Base-by-base conservation (phyloP, 2,113 vertebrate species). In the Xyrauchen texanus region DNA sequence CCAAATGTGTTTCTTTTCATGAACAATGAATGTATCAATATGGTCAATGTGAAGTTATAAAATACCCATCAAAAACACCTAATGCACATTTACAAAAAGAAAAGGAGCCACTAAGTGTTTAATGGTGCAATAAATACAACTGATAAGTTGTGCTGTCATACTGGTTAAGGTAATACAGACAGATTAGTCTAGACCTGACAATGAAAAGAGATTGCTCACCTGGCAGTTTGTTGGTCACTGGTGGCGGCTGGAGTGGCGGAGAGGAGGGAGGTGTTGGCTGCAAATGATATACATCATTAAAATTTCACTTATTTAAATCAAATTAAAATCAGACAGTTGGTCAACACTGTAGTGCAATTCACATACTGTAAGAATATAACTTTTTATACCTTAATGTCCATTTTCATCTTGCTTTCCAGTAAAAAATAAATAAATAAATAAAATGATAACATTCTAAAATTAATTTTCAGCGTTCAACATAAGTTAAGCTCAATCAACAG, bases 161-260 rank as follows among this genome's bases (percentile, higher is more conserved):
- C 52, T 49, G 13, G n/a, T 34, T 10, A 67, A 52, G 21, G 12
- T 69, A 53, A 13, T 11, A n/a, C 21, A 60, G 5, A 16, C 47
- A 57, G 71, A 62, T 3, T 34, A 34, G 21, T 34, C 21, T 34
- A 34, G 61, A 69, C 49, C 13, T 66, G 10, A 74, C 15, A 45
- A 7, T 69, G 49, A 51, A 10, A 9, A 49, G 8, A 76, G 51
- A 57, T 62, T 34, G 76, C 49, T 55, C 63, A 79, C 85, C 90
- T 84, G 92, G 91, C 89, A 42, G 78, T 84, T 58, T 71, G 61
- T 69, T 82, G 5, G 15, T 83, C 45, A 93, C 69, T 0, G 92
- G 92, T 0, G 93, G 93, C 79, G 83, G 87, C 45, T 84, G 90
- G 21, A 94, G 90, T 3, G 93, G 92, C 2, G 79, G 79, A 10